phyloP scores from a whole-genome alignment of 1,140 invertebrate species.

The Drosophila ogumai region DNA sequence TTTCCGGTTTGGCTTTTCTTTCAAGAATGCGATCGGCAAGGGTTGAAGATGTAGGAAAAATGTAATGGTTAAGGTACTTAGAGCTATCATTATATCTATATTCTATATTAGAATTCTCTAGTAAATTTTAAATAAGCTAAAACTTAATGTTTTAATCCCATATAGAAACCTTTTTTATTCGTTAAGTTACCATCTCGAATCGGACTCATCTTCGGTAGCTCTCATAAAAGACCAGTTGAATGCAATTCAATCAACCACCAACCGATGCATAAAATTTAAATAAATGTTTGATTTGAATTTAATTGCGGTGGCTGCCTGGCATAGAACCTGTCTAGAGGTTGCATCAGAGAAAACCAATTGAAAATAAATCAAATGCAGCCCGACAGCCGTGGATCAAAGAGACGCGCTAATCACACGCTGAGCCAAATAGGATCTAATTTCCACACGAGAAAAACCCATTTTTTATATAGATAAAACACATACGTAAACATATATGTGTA shows the following conservation, averaged over 20 bases:
- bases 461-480: conserved; percentile 40
- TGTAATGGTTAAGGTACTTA: neutral
- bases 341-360: conserved; percentile 53
- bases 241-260: conserved; percentile 76
- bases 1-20: conserved; percentile 59
- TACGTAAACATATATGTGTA: conserved; percentile 10
- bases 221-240: neutral
- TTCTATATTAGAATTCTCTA: neutral
- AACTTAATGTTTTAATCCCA: too few species aligned
- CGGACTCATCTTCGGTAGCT: conserved; percentile 30
- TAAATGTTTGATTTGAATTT: conserved; percentile 84
- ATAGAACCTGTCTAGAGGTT: conserved; percentile 28
- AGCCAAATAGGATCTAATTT: conserved; percentile 83
- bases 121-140: too few species aligned
- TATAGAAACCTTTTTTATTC: neutral
- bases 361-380: conserved; percentile 76
- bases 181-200: conserved; percentile 8
- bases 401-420: conserved; percentile 80
- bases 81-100: too few species aligned
- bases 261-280: conserved; percentile 81
- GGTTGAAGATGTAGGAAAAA: conserved; percentile 7
- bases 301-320: conserved; percentile 51
- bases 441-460: conserved; percentile 69
- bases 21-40: conserved; percentile 4
- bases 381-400: conserved; percentile 65